Base-by-base conservation (phyloP, 2,113 vertebrate species). In the Scophthalmus maximus region DNA sequence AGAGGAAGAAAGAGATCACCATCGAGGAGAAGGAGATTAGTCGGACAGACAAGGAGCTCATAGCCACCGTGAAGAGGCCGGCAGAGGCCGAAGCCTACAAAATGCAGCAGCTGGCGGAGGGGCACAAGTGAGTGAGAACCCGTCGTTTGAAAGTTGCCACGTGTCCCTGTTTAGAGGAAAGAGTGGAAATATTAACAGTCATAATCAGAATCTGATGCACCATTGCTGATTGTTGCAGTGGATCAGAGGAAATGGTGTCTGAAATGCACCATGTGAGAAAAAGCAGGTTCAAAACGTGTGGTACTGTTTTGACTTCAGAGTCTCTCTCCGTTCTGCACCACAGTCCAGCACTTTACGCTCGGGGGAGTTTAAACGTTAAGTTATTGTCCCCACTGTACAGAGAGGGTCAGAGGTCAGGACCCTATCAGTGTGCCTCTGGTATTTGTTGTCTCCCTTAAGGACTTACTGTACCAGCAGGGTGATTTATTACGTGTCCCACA, bases 21-120 rank as follows among this genome's bases (percentile, higher is more conserved):
- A 95, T 98, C 0, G 96, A 97, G 76, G 94, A 97, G 15, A 96
- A 94, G 6, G 97, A 99, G 88, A 92, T 99, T 14, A 11, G 88
- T 4, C 94, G 96, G 7, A 96, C 87, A 0, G 96, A 98, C 75
- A 97, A 94, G 88, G 97, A 99, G 85, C 95, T 99, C 40, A 92
- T 94, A 0, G 94, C 96, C 73, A 96, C 89, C 0, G 91, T 99
- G 59, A 95, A 93, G 89, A 92, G 94, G 67, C 97, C 97, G 0
- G 96, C 97, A 0, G 96, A 98, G 89, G 97, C 97, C 0, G 95
- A 98, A 70, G 97, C 96, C n/a, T 96, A 95, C 81, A 95, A 94
- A 14, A 95, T 98, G 69, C 92, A 96, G 92, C 95, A 98, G 94
- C 92, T 99, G 6, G 96, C 97, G 0, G 95, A 98, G 86, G 97